phyloP scores from a whole-genome alignment of 2,797 vertebrate genomes.

The Sibirionetta formosa region DNA sequence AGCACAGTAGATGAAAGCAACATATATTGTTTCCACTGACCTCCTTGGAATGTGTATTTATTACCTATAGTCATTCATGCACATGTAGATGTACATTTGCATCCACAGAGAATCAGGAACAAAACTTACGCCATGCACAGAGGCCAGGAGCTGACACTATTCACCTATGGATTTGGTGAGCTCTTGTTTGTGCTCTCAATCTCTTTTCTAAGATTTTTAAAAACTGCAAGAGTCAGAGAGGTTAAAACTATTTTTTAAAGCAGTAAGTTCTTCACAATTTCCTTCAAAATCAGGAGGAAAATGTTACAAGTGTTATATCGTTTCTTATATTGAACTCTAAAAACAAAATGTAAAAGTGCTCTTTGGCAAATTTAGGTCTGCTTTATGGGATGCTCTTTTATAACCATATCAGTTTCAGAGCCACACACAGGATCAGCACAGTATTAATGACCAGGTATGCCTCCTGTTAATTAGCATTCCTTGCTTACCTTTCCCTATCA shows the following conservation, averaged over 20 bases:
- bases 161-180: constrained; percentile 12
- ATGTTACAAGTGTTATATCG: neutral
- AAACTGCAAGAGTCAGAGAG: constrained; percentile 26
- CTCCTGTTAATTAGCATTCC: neutral
- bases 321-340: constrained; percentile 21
- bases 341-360: neutral
- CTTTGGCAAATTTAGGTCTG: constrained; percentile 3
- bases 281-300: constrained; percentile 60
- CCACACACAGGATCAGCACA: neutral
- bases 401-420: neutral
- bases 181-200: constrained; percentile 41
- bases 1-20: neutral
- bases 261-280: constrained; percentile 25
- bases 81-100: neutral
- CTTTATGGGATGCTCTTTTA: neutral
- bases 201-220: constrained; percentile 25
- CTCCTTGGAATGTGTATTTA: neutral
- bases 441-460: neutral
- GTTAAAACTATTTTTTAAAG: constrained; percentile 59
- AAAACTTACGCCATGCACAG: neutral
- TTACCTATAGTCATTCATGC: neutral
- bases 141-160: neutral
- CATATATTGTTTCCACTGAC: neutral
- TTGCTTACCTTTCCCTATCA: neutral
- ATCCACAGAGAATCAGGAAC: neutral